Percentiles rank a stretch among this genome's conserved stretches.
phyloP scores from a whole-genome alignment of 2,113 vertebrate genomes.

The Bungarus multicinctus region DNA sequence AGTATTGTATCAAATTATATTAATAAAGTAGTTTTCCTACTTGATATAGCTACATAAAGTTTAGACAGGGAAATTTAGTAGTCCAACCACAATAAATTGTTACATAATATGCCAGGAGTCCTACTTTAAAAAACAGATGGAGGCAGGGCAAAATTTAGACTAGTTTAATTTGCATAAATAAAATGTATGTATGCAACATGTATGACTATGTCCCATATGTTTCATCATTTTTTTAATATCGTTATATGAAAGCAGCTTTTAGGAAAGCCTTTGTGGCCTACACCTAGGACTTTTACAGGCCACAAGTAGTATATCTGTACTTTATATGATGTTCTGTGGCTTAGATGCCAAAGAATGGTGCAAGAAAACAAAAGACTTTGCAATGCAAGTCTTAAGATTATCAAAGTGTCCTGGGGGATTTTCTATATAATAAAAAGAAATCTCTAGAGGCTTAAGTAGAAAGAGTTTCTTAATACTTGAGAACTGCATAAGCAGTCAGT shows the following conservation, averaged over 20 bases:
- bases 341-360: background rate
- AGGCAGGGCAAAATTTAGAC: background rate
- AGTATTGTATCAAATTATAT: background rate
- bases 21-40: background rate
- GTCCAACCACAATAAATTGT: background rate
- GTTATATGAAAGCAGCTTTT: background rate
- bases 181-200: background rate
- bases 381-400: background rate
- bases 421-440: background rate
- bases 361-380: background rate
- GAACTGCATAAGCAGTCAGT: background rate
- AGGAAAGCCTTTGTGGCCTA: background rate
- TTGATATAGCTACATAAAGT: background rate
- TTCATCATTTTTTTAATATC: background rate
- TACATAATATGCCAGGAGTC: background rate
- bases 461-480: background rate
- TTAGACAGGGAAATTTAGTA: background rate
- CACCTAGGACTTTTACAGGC: background rate
- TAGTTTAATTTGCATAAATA: background rate
- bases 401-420: background rate
- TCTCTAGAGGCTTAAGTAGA: background rate
- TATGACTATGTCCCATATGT: background rate
- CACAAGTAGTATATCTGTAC: background rate
- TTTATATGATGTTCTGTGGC: background rate
- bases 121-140: background rate